Base-by-base conservation (phyloP, 1,140 invertebrate species). In the Limonius californicus region DNA sequence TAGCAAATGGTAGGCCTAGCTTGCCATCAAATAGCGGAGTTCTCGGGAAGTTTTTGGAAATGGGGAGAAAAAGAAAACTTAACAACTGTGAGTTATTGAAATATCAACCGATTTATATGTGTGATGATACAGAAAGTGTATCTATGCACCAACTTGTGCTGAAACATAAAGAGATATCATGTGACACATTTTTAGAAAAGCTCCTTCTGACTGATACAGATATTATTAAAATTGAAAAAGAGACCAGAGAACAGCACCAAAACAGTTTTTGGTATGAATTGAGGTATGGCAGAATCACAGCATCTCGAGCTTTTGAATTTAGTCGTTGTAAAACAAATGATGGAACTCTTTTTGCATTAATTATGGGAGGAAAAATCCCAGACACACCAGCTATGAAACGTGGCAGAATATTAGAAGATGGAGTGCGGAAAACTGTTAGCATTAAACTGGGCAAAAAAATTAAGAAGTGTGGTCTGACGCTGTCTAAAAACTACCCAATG, bases 311-410 rank as follows among this genome's bases (percentile, higher is more conserved):
- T 2, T 67, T 66, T 65, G 70, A 74, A 62, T 54, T 65, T 15
- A 71, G 68, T 64, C 23, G 70, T 0, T 76, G 74, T 27, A 62
- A 71, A 61, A 70, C 45, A 0, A 43, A 1, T 64, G 67, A 74
- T 69, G 72, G 74, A 0, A 68, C 64, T 16, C 62, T 75, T 4
- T 57, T 74, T 0, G 45, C 66, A 12, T 1, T 62, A 3, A 72
- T 75, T 14, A 56, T 75, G 53, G 72, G 73, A 1, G 72, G 39
- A 14, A 72, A 70, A 64, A 66, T 70, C 9, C 64, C 65, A 9
- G 68, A 74, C 8, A 75, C 67, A n/a, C 4, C 45, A 53, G 65
- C 70, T 1, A 76, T 75, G 70, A 70, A 68, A 64, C 58, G 66
- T 12, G 68, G 72, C 50, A 63, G 67, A 61, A 15, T 57, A 6